Percentiles rank a stretch among this genome's conserved stretches.
Evolutionary conservation across 2,888 invertebrate species (phyloP).

Genomic region (Cryptus armator): DNA sequence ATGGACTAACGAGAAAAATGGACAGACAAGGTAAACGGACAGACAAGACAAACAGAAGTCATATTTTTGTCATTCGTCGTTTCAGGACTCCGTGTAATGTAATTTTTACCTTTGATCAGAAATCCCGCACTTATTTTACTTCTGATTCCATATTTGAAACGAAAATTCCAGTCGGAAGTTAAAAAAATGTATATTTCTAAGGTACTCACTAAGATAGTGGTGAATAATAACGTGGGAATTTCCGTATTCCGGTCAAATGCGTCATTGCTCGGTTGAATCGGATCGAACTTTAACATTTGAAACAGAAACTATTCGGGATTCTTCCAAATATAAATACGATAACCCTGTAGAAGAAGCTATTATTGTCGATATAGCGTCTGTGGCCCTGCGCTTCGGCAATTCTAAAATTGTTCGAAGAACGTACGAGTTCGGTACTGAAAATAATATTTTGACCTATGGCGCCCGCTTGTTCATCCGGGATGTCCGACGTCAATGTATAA

Average conservation of each 20-base stretch:
- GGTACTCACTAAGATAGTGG: too few relatives aligned
- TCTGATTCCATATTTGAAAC: too few relatives aligned
- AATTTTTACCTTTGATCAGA: too few relatives aligned
- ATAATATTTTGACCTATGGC: neutral
- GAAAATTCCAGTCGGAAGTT: too few relatives aligned
- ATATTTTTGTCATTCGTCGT: too few relatives aligned
- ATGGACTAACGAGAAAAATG: too few relatives aligned
- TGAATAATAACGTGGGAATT: neutral
- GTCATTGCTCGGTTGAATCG: constrained; percentile 18
- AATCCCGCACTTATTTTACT: too few relatives aligned
- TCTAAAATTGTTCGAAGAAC: neutral
- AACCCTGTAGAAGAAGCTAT: constrained; percentile 28
- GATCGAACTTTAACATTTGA: constrained; percentile 55
- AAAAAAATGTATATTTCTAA: too few relatives aligned
- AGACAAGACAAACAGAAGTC: too few relatives aligned
- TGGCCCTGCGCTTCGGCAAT: neutral
- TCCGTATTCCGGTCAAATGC: constrained; percentile 37
- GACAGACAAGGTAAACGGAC: too few relatives aligned
- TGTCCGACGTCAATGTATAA: neutral
- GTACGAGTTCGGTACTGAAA: neutral
- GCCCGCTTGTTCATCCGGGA: neutral
- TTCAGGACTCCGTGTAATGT: too few relatives aligned
- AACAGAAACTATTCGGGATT: constrained; percentile 48
- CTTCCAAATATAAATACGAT: constrained; percentile 43
- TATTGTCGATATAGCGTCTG: constrained; percentile 19